Evolutionary conservation across 2,797 vertebrate genomes (phyloP), one percentile per base, ranked within the genome.

Genomic region (Takifugu ocellatus): DNA sequence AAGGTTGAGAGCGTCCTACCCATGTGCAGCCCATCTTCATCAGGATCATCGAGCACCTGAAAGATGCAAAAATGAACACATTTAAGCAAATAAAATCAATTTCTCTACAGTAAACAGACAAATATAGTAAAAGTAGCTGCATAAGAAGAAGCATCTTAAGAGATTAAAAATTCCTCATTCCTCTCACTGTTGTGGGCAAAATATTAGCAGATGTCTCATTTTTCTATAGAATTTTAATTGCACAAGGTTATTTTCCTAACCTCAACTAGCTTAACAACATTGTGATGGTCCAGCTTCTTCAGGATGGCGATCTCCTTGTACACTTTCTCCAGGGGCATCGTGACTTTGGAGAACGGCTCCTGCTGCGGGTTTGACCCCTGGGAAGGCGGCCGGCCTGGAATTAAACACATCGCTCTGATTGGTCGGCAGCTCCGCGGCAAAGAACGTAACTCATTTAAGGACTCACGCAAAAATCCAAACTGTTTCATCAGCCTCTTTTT

Each of bases 301-400:
- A 99, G 81, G 80, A 99, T 99, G 79, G 96, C 96, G 26, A 99
- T 97, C 88, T 99, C 96, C 75, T 92, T 93, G 79, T 98, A 98
- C 15, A 94, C 83, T 51, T 85, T 91, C 17, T 98, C 94, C 68
- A 98, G 82, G 0, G 95, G 94, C 42, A 94, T 79, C 75, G 88
- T 61, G 11, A 85, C 68, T 60, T 94, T 95, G 5, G 87, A 52
- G 53, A 90, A 87, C 1, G 79, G 88, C 56, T 91, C 92, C 0
- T 87, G 85, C 27, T 88, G 84, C 2, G 74, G 60, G 65, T 87
- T 93, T 0, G 90, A 88, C 9, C 93, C 94, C 59, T 93, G 87
- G 1, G 93, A 87, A 7, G 94, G 91, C 46, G 87, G 91, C 0
- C 96, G 94, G 57, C 97, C 97, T 98, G 60, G 47, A 74, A 55